Evolutionary conservation across 2,797 vertebrate genomes (phyloP).

Genomic region (Apodemus agrarius): DNA sequence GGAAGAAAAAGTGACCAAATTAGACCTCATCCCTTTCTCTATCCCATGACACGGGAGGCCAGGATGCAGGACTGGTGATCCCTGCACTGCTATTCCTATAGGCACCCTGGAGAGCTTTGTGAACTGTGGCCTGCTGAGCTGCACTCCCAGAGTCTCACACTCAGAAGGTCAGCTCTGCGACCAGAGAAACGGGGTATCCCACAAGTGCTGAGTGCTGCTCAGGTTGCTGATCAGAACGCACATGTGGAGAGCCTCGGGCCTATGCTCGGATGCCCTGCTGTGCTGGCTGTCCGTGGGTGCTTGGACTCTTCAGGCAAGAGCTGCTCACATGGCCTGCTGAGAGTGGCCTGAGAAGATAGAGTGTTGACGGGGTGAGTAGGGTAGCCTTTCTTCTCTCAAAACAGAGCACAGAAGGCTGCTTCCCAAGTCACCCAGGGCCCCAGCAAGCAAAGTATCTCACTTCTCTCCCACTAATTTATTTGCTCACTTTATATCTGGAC

Average conservation of each 20-base stretch:
- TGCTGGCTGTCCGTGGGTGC: accelerated
- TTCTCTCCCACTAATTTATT: background rate
- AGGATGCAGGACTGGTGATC: background rate
- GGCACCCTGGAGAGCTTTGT: accelerated
- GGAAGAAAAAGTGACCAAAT: too few relatives aligned
- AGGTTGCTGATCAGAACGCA: background rate
- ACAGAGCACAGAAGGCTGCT: background rate
- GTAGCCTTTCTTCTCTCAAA: background rate
- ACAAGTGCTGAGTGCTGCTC: background rate
- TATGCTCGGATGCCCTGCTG: too few relatives aligned
- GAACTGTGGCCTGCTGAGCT: background rate
- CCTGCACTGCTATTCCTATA: background rate
- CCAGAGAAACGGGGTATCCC: background rate
- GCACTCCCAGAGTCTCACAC: accelerated
- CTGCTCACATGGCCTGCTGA: background rate
- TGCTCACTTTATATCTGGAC: background rate
- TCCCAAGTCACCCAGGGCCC: background rate
- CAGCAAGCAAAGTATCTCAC: background rate
- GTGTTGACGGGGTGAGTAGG: background rate
- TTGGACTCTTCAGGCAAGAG: background rate
- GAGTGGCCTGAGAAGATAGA: background rate
- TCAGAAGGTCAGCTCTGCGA: background rate
- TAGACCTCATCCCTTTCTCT: background rate
- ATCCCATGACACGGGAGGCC: background rate
- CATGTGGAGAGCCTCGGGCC: background rate